Evolutionary conservation across 2,113 vertebrate genomes (phyloP).

Genomic region (Sebastes fasciatus): DNA sequence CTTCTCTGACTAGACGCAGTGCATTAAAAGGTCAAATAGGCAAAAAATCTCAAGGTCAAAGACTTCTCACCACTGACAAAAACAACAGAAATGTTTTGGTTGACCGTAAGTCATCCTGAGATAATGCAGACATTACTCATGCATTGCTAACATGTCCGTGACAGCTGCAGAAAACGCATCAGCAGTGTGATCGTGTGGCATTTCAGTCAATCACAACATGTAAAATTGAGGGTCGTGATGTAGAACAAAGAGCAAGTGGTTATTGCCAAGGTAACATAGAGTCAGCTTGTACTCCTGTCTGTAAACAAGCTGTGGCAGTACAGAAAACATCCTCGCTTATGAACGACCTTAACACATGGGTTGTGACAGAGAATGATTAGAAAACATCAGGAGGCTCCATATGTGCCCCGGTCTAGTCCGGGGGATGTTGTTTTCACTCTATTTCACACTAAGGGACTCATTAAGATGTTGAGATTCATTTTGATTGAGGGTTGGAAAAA

Average conservation of each 20-base stretch:
- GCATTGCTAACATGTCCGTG: neutral
- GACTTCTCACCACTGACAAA: neutral
- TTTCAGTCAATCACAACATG: constrained; percentile 37
- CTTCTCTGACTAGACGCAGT: neutral
- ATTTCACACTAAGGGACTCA: constrained; percentile 55
- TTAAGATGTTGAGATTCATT: constrained; percentile 46
- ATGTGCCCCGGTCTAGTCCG: neutral
- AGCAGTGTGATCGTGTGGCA: constrained; percentile 10
- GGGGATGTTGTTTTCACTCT: constrained; percentile 51
- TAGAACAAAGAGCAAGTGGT: constrained; percentile 37
- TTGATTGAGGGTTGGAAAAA: constrained; percentile 43
- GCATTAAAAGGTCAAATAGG: constrained; percentile 30
- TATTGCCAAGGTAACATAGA: constrained; percentile 15
- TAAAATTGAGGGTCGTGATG: constrained; percentile 30
- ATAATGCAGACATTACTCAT: constrained; percentile 5
- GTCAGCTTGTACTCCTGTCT: constrained; percentile 4
- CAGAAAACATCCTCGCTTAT: constrained; percentile 5
- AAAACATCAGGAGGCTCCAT: constrained; percentile 5
- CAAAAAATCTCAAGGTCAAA: constrained; percentile 15
- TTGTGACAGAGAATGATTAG: constrained; percentile 27
- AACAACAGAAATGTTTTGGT: neutral
- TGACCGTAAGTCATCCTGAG: neutral
- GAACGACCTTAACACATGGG: constrained; percentile 9
- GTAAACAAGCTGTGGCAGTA: constrained; percentile 35
- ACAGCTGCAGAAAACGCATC: neutral